These are phyloP conservation scores for Suillia variegata DNA, from an alignment of 2,888 invertebrate genomes.

Conservation along the genomic window DNA sequence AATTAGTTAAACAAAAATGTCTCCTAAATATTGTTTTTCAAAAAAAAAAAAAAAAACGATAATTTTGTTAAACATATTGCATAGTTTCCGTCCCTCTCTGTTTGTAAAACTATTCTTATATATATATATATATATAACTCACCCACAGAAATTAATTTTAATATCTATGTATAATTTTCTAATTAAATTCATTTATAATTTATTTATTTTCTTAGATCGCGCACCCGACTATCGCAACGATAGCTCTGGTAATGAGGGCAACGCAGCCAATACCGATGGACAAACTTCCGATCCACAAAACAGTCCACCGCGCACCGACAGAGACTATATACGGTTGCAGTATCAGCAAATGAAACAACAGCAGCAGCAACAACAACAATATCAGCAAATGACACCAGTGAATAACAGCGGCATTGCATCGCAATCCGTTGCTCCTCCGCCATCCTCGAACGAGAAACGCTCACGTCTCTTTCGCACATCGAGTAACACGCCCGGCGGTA, in stretches of 20 bases:
- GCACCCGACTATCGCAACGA: slow-evolving; percentile 57
- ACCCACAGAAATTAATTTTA: neutral
- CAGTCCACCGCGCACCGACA: slow-evolving; percentile 65
- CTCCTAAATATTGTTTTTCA: no score
- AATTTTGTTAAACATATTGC: no score
- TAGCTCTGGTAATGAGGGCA: slow-evolving; percentile 66
- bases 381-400: slow-evolving; percentile 51
- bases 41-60: no score
- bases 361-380: slow-evolving; percentile 28
- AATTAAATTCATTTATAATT: neutral
- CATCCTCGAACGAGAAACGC: slow-evolving; percentile 57
- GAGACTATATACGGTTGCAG: slow-evolving; percentile 54
- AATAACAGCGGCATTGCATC: slow-evolving; percentile 37
- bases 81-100: no score
- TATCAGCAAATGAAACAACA: slow-evolving; percentile 41
- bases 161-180: neutral
- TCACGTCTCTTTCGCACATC: slow-evolving; percentile 64
- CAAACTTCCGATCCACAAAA: slow-evolving; percentile 68
- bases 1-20: no score
- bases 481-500: slow-evolving; percentile 44
- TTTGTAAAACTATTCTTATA: no score
- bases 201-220: slow-evolving; percentile 45
- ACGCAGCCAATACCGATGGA: slow-evolving; percentile 71
- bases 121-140: no score
- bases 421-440: slow-evolving; percentile 29